Evolutionary conservation across 37 sponge, comb jelly and placozoan genomes (phyloP).

Genomic region (Aphrocallistes beatrix): DNA sequence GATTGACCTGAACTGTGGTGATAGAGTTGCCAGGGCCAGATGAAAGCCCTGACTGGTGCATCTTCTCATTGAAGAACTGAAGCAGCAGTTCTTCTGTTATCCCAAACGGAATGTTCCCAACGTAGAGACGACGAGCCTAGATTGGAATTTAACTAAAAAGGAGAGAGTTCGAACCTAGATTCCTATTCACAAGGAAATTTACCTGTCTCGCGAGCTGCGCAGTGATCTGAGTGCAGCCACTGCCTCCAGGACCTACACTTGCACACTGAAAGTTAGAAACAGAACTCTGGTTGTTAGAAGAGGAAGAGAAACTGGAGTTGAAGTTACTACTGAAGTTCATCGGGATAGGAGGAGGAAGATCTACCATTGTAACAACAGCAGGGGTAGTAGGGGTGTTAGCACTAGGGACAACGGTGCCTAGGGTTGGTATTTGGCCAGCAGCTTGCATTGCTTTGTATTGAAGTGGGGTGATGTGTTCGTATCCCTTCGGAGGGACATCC

Average conservation of each 20-base stretch:
- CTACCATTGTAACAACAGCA: conserved; percentile 58
- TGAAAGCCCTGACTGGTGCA: conserved; percentile 49
- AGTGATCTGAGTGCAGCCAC: neutral
- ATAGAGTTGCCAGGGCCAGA: conserved; percentile 90
- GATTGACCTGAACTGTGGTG: conserved; percentile 86
- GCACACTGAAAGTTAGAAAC: neutral
- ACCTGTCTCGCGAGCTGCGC: conserved; percentile 4
- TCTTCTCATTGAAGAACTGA: conserved; percentile 91
- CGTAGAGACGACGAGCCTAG: conserved; percentile 88
- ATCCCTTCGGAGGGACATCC: conserved; percentile 95
- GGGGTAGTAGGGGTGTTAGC: neutral
- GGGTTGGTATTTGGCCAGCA: conserved; percentile 89
- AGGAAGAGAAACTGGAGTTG: conserved; percentile 24
- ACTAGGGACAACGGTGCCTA: conserved; percentile 31
- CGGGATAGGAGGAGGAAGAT: conserved; percentile 70
- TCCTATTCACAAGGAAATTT: neutral
- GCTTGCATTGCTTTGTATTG: conserved; percentile 99
- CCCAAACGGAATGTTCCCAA: conserved; percentile 99
- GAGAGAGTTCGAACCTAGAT: neutral
- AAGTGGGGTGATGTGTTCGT: conserved; percentile 93
- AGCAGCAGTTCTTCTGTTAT: conserved; percentile 88
- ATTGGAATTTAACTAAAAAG: conserved; percentile 75
- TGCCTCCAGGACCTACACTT: neutral
- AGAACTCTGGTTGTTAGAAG: too few relatives aligned
- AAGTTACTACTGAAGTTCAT: conserved; percentile 4